Conservation (phyloP, 1,140 invertebrate genomes). For the Coenobita brevimanus region DNA sequence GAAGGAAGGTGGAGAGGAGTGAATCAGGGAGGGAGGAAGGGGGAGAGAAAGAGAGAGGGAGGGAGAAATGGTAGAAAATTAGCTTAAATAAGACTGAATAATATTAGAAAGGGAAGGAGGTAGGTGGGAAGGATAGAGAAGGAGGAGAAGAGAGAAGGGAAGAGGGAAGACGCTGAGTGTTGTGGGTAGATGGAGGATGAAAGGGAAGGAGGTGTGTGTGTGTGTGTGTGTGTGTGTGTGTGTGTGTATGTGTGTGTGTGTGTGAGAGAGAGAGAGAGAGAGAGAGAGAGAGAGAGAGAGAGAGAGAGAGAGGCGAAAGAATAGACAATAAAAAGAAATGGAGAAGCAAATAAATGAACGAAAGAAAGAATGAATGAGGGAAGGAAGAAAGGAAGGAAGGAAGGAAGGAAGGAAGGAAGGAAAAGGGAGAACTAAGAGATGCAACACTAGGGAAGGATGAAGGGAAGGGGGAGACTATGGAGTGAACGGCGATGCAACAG, state of each 20-base stretch:
- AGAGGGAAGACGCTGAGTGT: background rate
- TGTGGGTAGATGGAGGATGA: background rate
- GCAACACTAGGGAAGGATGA: no score
- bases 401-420: no score
- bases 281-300: background rate
- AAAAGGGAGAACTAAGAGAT: no score
- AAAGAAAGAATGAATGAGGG: no score
- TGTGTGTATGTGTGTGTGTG: no score
- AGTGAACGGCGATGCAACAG: no score
- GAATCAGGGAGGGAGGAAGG: background rate
- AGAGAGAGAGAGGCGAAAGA: slow-evolving; percentile 1
- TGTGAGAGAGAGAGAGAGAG: slow-evolving; percentile 19
- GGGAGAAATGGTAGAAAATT: background rate
- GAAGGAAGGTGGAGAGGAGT: background rate
- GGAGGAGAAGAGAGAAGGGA: background rate
- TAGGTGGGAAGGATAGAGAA: background rate
- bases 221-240: background rate
- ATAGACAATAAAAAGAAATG: no score
- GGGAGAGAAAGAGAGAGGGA: background rate
- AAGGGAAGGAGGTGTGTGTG: no score
- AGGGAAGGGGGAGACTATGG: no score
- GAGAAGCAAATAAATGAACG: no score
- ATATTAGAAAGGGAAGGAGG: background rate
- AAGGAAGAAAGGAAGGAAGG: no score
- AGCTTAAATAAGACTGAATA: background rate